Evolutionary conservation across 2,113 vertebrate species (phyloP), one percentile per base, ranked within the genome.

Genomic region (Gallinago jamesoni): DNA sequence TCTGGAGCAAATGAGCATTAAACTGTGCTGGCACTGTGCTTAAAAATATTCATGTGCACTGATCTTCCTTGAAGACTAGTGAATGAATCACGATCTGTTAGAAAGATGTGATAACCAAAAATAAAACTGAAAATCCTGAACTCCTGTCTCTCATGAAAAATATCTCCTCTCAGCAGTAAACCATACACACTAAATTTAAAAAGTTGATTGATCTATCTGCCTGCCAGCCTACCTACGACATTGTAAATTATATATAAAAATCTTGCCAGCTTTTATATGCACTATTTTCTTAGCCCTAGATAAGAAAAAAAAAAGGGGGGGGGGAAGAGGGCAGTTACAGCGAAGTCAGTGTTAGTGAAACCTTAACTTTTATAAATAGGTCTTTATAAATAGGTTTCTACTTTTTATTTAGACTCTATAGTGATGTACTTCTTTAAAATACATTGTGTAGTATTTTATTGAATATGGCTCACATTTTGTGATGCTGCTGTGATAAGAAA

Each of bases 91-190:
- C 47, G 27, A 77, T 90, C 67, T 90, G 59, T 59, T 88, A 70
- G 82, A 80, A 96, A 85, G 72, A 88, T 63, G 56, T 18, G 47
- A 88, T 74, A 88, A 88, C 93, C 63, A 80, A 76, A 97, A 97
- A 86, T 93, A 90, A 95, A 74, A 3, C 37, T 91, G 75, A 96
- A 90, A 91, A 94, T 91, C 90, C 82, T 76, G 21, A 95, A 43
- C n/a, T 83, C 19, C 12, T 31, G 23, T 73, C 12, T 63, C 52
- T 87, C 43, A 31, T 28, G 30, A 92, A 78, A 94, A 84, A 8
- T 47, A 81, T 3, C 69, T 91, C 16, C 20, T 92, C 84, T 86
- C 37, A 41, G 37, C 47, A 67, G 47, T 80, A 76, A 93, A 80
- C 21, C 22, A 14, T 41, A 23, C n/a, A 63, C 33, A 35, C 33